Conservation (phyloP, 2,888 invertebrate species). For the Caenorhabditis virilis region DNA sequence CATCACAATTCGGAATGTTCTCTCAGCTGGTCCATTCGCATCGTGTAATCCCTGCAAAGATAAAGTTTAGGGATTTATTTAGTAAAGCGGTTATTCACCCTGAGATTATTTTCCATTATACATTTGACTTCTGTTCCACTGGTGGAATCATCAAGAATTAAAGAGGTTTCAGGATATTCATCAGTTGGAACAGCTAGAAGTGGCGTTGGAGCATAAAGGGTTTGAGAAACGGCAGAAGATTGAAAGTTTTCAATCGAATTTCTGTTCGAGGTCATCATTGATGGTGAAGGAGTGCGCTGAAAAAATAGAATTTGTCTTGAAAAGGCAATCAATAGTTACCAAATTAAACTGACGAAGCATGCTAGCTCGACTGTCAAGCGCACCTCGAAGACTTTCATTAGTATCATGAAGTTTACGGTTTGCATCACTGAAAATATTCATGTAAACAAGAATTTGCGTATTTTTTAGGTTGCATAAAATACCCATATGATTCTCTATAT, state of each 20-base stretch:
- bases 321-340: constrained; percentile 27
- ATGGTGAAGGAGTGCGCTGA: constrained; percentile 43
- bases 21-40: constrained; percentile 70
- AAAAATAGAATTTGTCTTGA: neutral
- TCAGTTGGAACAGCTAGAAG: constrained; percentile 22
- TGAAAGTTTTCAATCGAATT: constrained; percentile 27
- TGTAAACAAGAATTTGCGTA: too few relatives aligned
- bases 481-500: too few relatives aligned
- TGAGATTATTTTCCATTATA: too few relatives aligned
- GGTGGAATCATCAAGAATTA: constrained; percentile 28
- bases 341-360: constrained; percentile 57
- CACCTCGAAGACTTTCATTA: constrained; percentile 73
- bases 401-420: constrained; percentile 74
- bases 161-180: constrained; percentile 22
- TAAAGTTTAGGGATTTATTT: too few relatives aligned
- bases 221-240: neutral
- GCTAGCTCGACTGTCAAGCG: constrained; percentile 68
- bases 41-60: constrained; percentile 43
- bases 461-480: neutral
- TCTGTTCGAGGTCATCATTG: constrained; percentile 22
- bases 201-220: constrained; percentile 11
- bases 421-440: constrained; percentile 72
- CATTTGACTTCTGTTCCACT: constrained; percentile 3
- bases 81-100: too few relatives aligned
- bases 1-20: constrained; percentile 75